phyloP scores from a whole-genome alignment of 2,888 invertebrate species.

The Dinocampus coccinellae region DNA sequence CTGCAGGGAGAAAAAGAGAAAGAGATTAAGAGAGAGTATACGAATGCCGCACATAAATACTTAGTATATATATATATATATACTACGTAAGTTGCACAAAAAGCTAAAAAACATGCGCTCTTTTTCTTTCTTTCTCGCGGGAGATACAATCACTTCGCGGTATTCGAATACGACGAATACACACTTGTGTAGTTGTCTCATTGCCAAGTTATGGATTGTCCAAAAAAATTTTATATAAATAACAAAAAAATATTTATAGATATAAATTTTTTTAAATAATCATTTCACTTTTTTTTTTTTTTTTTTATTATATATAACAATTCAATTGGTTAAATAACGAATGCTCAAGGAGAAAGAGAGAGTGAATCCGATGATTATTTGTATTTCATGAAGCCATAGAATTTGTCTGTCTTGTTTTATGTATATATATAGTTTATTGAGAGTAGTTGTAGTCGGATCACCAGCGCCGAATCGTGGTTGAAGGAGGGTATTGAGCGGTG shows the following conservation, averaged over 20 bases:
- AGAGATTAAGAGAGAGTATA: no score
- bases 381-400: not conserved
- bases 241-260: no score
- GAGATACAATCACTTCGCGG: conserved; percentile 65
- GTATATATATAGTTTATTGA: conserved; percentile 8
- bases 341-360: conserved; percentile 64
- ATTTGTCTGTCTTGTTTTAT: conserved; percentile 20
- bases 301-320: no score
- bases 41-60: conserved; percentile 62
- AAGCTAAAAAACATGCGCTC: conserved; percentile 64
- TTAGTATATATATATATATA: conserved; percentile 45
- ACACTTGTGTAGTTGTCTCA: conserved; percentile 30
- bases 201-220: conserved; percentile 1
- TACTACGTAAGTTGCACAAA: conserved; percentile 57
- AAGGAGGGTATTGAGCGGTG: conserved; percentile 43
- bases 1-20: no score
- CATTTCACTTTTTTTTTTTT: no score
- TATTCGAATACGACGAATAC: conserved; percentile 67
- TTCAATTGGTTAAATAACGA: no score
- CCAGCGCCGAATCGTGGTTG: conserved; percentile 24
- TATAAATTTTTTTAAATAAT: no score
- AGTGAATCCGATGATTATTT: conserved; percentile 40
- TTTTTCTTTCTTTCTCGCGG: conserved; percentile 54
- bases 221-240: conserved; percentile 10
- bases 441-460: conserved; percentile 20